Percentiles rank a stretch among this genome's conserved stretches.
Evolutionary conservation across 2,113 vertebrate species (phyloP).

Genomic region (Hypocryptadius cinnamomeus): DNA sequence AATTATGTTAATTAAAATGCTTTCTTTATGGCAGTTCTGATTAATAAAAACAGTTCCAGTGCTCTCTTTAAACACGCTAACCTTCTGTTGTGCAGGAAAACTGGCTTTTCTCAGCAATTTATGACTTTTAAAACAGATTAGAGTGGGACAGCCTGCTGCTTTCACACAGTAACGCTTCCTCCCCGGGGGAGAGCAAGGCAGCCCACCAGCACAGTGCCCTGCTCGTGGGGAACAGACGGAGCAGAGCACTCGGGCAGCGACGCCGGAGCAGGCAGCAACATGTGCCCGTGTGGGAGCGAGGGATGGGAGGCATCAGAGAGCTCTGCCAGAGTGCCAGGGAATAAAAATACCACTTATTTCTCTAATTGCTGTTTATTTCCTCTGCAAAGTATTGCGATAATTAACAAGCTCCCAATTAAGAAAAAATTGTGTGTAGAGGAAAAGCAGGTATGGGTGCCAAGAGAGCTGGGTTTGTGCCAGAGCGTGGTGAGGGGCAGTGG

Average conservation of each 20-base stretch:
- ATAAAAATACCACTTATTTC: slow-evolving; percentile 49
- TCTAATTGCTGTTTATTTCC: slow-evolving; percentile 70
- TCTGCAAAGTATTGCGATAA: slow-evolving; percentile 54
- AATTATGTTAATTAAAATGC: slow-evolving; percentile 77
- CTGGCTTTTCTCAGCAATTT: slow-evolving; percentile 60
- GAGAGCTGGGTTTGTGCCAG: neutral
- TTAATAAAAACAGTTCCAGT: slow-evolving; percentile 73
- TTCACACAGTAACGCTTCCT: slow-evolving; percentile 15
- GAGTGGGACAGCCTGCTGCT: slow-evolving; percentile 42
- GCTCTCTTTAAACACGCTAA: slow-evolving; percentile 66
- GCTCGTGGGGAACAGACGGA: slow-evolving; percentile 1
- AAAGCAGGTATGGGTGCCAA: neutral
- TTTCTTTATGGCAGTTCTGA: slow-evolving; percentile 72
- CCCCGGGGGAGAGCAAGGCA: neutral
- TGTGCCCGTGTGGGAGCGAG: slow-evolving; percentile 14
- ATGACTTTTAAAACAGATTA: slow-evolving; percentile 46
- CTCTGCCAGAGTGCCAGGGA: slow-evolving; percentile 21
- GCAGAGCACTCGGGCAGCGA: neutral
- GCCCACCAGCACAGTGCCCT: neutral
- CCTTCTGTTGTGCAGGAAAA: slow-evolving; percentile 66
- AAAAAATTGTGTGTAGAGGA: neutral
- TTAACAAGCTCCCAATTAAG: slow-evolving; percentile 66
- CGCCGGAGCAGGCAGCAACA: slow-evolving; percentile 7
- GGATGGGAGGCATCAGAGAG: slow-evolving; percentile 8
- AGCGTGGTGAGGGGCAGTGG: neutral